These are phyloP conservation scores for Bos javanicus DNA, from an alignment of 2,113 vertebrate genomes.

Conservation along the genomic window DNA sequence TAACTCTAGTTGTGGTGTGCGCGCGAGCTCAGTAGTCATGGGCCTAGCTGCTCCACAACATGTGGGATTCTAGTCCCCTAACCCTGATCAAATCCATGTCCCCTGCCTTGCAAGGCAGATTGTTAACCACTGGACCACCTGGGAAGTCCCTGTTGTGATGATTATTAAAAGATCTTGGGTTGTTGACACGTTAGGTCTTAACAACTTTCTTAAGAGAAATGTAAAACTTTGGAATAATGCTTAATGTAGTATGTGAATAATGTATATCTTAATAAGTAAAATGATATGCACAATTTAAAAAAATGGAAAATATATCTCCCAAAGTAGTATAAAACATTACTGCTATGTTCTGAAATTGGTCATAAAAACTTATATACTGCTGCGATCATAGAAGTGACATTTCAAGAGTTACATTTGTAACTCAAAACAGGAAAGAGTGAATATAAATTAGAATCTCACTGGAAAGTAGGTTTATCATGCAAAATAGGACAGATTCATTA, in stretches of 20 bases:
- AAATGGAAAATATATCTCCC: background rate
- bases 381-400: slow-evolving; percentile 29
- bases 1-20: background rate
- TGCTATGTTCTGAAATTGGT: background rate
- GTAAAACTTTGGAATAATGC: background rate
- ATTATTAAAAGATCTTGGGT: background rate
- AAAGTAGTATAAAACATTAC: background rate
- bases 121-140: background rate
- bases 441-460: slow-evolving; percentile 64
- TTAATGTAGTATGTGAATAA: background rate
- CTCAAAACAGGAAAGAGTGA: slow-evolving; percentile 31
- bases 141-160: background rate
- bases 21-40: accelerated
- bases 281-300: background rate
- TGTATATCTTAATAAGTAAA: background rate
- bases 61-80: background rate
- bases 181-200: background rate
- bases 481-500: slow-evolving; percentile 61
- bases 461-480: slow-evolving; percentile 67
- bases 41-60: background rate
- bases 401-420: background rate
- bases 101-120: background rate
- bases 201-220: background rate
- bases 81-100: background rate
- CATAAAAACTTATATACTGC: background rate